Percentiles rank a stretch among this genome's conserved stretches.
Evolutionary conservation across 2,797 vertebrate species (phyloP).

Genomic region (Malurus leucopterus): DNA sequence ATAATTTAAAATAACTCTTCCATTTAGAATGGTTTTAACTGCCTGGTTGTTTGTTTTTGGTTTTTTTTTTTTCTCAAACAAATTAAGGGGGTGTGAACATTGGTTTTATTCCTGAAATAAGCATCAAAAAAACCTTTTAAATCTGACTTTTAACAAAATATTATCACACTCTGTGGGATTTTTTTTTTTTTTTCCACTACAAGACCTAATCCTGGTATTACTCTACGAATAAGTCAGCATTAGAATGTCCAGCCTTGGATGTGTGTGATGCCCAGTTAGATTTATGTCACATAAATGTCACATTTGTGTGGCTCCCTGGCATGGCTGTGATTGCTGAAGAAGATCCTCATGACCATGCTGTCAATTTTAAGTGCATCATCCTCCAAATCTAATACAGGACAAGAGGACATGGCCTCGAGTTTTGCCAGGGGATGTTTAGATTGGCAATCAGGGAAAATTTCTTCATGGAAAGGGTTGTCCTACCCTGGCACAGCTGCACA

Average conservation of each 20-base stretch:
- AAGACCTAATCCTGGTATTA: not conserved
- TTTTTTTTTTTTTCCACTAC: not conserved
- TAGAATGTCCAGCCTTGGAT: not conserved
- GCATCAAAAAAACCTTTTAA: not conserved
- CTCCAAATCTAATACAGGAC: not conserved
- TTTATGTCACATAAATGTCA: no score
- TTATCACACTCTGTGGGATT: not conserved
- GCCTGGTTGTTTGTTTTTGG: not conserved
- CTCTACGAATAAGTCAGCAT: not conserved
- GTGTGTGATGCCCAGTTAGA: no score
- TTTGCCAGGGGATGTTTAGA: rapidly evolving
- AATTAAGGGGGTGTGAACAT: not conserved
- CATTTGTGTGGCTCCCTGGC: not conserved
- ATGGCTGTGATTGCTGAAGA: not conserved
- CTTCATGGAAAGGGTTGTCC: not conserved
- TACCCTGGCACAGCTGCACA: not conserved
- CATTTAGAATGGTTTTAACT: not conserved
- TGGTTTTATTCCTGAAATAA: not conserved
- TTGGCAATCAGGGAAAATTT: not conserved
- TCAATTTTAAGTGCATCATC: not conserved
- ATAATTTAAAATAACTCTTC: not conserved
- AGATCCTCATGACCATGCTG: not conserved
- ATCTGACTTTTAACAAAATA: not conserved
- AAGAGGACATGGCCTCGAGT: rapidly evolving
- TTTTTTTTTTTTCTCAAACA: not conserved